Evolutionary conservation across 2,113 vertebrate genomes (phyloP).

Genomic region (Labeo rohita): DNA sequence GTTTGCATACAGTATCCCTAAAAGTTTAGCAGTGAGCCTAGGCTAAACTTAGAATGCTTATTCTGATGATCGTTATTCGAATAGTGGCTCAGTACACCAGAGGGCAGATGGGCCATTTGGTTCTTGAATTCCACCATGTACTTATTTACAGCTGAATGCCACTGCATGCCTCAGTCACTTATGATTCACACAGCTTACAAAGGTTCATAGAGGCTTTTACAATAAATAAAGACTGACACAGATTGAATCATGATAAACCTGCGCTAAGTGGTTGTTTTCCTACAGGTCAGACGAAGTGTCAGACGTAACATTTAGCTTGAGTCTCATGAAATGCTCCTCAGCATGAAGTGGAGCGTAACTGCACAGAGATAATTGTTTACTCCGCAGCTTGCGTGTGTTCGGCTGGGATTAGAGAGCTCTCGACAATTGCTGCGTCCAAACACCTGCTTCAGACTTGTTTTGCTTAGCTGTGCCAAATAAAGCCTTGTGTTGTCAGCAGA

Average conservation of each 20-base stretch:
- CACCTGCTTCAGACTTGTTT: background rate
- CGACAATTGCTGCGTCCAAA: background rate
- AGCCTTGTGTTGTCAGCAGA: constrained; percentile 11
- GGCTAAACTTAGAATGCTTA: background rate
- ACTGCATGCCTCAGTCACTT: background rate
- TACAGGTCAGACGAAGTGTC: background rate
- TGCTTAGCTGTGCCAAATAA: constrained; percentile 36
- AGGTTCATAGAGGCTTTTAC: background rate
- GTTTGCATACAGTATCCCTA: background rate
- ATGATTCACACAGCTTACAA: background rate
- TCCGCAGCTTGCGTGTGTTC: constrained; percentile 23
- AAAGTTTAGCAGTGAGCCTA: background rate
- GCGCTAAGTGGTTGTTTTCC: background rate
- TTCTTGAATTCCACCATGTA: background rate
- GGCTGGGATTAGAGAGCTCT: constrained; percentile 11
- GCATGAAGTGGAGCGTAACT: background rate
- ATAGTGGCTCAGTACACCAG: background rate
- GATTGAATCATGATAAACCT: constrained; percentile 4
- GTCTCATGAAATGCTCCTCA: constrained; percentile 8
- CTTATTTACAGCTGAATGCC: background rate
- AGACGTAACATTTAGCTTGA: background rate
- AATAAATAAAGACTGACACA: background rate
- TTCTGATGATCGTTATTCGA: background rate
- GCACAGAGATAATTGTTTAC: background rate
- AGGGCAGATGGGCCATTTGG: background rate